Conservation (phyloP, 2,888 invertebrate genomes). For the Eupithecia subfuscata region DNA sequence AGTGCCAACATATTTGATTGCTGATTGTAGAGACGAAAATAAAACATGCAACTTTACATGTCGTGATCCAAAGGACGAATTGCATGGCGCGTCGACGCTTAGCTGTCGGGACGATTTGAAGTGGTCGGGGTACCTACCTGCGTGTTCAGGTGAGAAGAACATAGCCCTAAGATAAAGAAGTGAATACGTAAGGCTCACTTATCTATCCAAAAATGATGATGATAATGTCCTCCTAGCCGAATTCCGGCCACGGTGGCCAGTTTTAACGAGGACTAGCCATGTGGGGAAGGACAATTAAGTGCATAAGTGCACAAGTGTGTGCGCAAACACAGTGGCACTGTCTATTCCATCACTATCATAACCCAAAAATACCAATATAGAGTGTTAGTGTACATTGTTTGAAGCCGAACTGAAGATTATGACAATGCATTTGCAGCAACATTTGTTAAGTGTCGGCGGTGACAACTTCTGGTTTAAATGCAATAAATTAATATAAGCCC, state of each 20-base stretch:
- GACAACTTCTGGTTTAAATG: slow-evolving; percentile 6
- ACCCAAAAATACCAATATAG: neutral
- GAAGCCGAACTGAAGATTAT: neutral
- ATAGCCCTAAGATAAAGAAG: too few species aligned
- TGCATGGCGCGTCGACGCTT: slow-evolving; percentile 58
- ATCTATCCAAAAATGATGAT: too few species aligned
- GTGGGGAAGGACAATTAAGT: too few species aligned
- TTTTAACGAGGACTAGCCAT: too few species aligned
- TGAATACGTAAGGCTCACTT: too few species aligned
- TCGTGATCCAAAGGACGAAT: slow-evolving; percentile 57
- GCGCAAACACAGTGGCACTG: neutral
- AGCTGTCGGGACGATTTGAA: slow-evolving; percentile 63
- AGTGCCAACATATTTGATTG: slow-evolving; percentile 64
- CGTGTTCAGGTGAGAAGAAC: slow-evolving; percentile 61
- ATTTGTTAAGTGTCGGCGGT: neutral
- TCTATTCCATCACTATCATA: neutral
- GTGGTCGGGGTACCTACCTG: slow-evolving; percentile 71
- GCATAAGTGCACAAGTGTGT: neutral
- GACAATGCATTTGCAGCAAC: neutral
- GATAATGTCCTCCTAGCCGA: too few species aligned
- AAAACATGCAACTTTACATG: slow-evolving; percentile 72
- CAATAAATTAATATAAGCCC: slow-evolving; percentile 1
- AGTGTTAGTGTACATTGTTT: neutral
- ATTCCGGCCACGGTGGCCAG: too few species aligned
- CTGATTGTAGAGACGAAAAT: slow-evolving; percentile 60